Percentiles rank a stretch among this genome's conserved stretches.
These are phyloP conservation scores for Sarotherodon lohbergeri DNA, from an alignment of 2,113 vertebrate species.

Conservation along the genomic window DNA sequence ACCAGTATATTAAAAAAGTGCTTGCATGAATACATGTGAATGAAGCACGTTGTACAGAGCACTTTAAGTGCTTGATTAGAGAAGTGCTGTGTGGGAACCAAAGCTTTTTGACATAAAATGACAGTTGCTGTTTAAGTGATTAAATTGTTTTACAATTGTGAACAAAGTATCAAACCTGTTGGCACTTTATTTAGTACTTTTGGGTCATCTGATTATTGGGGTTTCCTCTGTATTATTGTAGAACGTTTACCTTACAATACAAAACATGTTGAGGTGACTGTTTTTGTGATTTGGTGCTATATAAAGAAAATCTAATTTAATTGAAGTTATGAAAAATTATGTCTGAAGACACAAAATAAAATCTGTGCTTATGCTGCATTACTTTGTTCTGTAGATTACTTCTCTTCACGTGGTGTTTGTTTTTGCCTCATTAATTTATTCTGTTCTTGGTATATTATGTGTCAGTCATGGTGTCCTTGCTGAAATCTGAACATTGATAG, in stretches of 20 bases:
- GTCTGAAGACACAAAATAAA: background rate
- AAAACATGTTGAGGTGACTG: fast-evolving
- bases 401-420: fast-evolving
- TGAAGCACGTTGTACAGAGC: fast-evolving
- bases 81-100: fast-evolving
- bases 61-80: fast-evolving
- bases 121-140: background rate
- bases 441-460: background rate
- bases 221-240: background rate
- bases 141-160: fast-evolving
- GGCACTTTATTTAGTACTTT: background rate
- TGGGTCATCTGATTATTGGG: background rate
- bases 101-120: background rate
- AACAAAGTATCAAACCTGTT: background rate
- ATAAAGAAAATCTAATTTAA: no score
- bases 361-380: no score
- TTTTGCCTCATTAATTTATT: background rate
- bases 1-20: no score
- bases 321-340: fast-evolving
- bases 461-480: background rate
- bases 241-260: background rate
- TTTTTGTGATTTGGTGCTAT: no score
- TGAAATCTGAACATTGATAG: background rate
- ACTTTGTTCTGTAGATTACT: background rate
- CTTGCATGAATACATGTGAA: background rate